phyloP scores from a whole-genome alignment of 2,888 invertebrate species.

The Margaritifera margaritifera region DNA sequence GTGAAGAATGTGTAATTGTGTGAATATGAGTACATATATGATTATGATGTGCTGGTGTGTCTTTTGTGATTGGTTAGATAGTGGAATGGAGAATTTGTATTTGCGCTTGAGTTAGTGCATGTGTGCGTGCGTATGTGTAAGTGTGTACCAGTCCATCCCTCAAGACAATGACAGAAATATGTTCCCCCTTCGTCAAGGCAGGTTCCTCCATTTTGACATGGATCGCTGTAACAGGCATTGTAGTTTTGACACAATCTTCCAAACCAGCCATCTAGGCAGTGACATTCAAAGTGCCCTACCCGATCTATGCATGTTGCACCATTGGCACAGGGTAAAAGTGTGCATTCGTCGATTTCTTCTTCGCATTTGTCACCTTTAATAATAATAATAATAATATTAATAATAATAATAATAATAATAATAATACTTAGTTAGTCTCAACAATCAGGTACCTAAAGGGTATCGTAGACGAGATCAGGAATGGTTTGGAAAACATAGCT shows the following conservation, averaged over 20 bases:
- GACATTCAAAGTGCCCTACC: conserved; percentile 11
- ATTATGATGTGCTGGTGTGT: no score
- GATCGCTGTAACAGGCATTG: conserved; percentile 14
- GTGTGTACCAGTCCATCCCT: conserved; percentile 17
- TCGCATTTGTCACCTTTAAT: conserved; percentile 9
- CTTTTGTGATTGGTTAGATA: no score
- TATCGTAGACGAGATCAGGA: no score
- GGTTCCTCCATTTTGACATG: conserved; percentile 37
- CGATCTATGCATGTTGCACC: conserved; percentile 11
- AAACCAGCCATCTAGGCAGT: conserved; percentile 9
- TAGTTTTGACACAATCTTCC: conserved; percentile 1
- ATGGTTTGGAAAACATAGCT: no score
- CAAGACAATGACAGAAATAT: conserved; percentile 29
- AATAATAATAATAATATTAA: no score
- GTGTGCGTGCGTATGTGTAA: no score
- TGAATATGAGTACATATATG: no score
- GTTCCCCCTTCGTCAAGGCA: conserved; percentile 23
- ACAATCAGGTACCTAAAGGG: no score
- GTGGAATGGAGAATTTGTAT: no score
- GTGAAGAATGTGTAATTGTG: no score
- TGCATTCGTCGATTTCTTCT: conserved; percentile 21
- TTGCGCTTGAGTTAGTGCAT: no score
- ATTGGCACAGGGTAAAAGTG: conserved; percentile 8
- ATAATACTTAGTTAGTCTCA: no score
- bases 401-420: background rate